Conservation (phyloP, 2,113 vertebrate species). For the Trachemys scripta region DNA sequence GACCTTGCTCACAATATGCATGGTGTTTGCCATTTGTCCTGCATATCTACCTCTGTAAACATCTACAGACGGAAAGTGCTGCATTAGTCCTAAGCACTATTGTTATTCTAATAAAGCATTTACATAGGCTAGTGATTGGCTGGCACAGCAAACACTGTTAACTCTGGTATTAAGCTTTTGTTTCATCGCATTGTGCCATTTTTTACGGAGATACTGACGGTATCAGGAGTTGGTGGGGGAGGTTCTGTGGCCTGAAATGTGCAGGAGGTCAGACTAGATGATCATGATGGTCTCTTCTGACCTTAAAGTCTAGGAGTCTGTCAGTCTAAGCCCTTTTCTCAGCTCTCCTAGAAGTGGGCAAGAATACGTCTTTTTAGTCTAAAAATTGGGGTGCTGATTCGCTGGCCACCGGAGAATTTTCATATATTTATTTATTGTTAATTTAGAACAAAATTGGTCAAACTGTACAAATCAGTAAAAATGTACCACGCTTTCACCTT, state of each 20-base stretch:
- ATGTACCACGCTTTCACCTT: background rate
- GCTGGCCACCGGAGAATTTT: background rate
- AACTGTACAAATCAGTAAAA: background rate
- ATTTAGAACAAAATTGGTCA: background rate
- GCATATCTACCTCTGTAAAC: background rate
- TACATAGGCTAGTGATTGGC: background rate
- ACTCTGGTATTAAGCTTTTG: background rate
- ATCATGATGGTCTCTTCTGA: too few species aligned
- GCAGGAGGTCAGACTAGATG: too few species aligned
- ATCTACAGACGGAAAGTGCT: background rate
- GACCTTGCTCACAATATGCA: background rate
- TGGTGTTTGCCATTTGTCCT: background rate
- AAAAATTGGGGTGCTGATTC: background rate
- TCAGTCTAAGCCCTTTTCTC: background rate
- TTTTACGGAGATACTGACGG: background rate
- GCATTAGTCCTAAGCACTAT: background rate
- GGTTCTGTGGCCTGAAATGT: too few species aligned
- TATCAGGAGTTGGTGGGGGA: background rate
- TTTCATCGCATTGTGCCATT: background rate
- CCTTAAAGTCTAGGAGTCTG: too few species aligned
- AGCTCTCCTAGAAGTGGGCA: background rate
- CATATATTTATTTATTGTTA: background rate
- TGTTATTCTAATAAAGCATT: background rate
- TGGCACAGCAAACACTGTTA: background rate
- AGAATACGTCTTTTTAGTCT: background rate